phyloP scores from a whole-genome alignment of 2,888 invertebrate genomes.

The Rhagonycha lutea region DNA sequence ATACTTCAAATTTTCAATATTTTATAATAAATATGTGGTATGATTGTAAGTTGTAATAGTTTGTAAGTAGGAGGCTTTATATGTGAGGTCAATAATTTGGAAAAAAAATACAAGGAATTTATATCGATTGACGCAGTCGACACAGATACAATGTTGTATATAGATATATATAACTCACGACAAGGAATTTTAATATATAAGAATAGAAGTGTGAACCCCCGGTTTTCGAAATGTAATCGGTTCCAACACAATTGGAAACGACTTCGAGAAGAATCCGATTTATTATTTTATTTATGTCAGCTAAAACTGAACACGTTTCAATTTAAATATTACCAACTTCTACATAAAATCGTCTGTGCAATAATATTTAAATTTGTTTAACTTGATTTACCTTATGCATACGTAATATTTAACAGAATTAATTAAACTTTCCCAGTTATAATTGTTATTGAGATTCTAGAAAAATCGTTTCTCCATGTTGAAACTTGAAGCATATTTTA shows the following conservation, averaged over 20 bases:
- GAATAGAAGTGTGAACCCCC: constrained; percentile 35
- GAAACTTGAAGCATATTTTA: constrained; percentile 28
- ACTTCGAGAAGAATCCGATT: constrained; percentile 36
- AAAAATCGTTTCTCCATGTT: constrained; percentile 20
- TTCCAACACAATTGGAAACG: constrained; percentile 34
- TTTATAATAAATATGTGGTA: background rate
- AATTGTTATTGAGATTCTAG: constrained; percentile 21
- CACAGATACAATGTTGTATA: constrained; percentile 33
- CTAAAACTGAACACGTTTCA: constrained; percentile 10
- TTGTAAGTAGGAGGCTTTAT: too few relatives aligned
- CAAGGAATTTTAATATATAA: constrained; percentile 40
- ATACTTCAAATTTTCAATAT: background rate
- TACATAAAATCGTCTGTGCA: constrained; percentile 13
- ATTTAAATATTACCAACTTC: constrained; percentile 25
- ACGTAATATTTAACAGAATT: background rate
- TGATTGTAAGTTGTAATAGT: background rate
- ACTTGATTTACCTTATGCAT: background rate
- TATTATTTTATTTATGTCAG: constrained; percentile 34
- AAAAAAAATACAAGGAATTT: constrained; percentile 1
- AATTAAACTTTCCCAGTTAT: constrained; percentile 5
- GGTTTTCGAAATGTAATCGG: constrained; percentile 38
- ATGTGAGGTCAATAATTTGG: background rate
- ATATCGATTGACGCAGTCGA: constrained; percentile 34
- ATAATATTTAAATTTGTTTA: constrained; percentile 2
- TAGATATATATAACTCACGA: constrained; percentile 34